phyloP scores from a whole-genome alignment of 2,797 vertebrate species.

The Pseudochromis fuscus region DNA sequence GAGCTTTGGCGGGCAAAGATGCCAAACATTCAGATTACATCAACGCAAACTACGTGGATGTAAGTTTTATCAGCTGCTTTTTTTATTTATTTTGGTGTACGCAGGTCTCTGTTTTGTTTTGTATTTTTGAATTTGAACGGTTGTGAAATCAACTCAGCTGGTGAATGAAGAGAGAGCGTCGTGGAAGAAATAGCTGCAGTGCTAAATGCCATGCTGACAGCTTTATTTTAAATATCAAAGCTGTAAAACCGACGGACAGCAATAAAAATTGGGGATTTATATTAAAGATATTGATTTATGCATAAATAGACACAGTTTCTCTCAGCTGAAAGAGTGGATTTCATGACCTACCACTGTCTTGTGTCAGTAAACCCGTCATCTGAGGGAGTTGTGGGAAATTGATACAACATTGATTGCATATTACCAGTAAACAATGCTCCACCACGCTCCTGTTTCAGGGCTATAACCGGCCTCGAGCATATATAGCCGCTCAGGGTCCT shows the following conservation, averaged over 20 bases:
- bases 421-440: constrained; percentile 16
- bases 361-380: constrained; percentile 32
- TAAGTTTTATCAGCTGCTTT: constrained; percentile 82
- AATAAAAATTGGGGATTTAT: not conserved
- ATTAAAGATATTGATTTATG: constrained; percentile 23
- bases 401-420: constrained; percentile 38
- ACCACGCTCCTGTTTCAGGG: constrained; percentile 86
- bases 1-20: constrained; percentile 96
- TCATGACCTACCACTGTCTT: constrained; percentile 15
- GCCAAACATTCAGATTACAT: constrained; percentile 99
- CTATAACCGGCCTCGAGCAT: constrained; percentile 96
- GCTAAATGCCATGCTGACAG: not conserved
- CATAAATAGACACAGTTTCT: constrained; percentile 25
- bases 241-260: not conserved
- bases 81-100: not conserved
- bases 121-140: not conserved
- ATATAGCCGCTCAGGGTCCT: constrained; percentile 98
- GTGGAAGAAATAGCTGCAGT: constrained; percentile 9
- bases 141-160: not conserved
- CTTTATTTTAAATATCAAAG: constrained; percentile 37
- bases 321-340: constrained; percentile 22
- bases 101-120: not conserved
- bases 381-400: constrained; percentile 24
- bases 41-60: constrained; percentile 98
- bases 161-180: not conserved